These are phyloP conservation scores for Gila robusta DNA, from an alignment of 2,797 vertebrate genomes.

Conservation along the genomic window DNA sequence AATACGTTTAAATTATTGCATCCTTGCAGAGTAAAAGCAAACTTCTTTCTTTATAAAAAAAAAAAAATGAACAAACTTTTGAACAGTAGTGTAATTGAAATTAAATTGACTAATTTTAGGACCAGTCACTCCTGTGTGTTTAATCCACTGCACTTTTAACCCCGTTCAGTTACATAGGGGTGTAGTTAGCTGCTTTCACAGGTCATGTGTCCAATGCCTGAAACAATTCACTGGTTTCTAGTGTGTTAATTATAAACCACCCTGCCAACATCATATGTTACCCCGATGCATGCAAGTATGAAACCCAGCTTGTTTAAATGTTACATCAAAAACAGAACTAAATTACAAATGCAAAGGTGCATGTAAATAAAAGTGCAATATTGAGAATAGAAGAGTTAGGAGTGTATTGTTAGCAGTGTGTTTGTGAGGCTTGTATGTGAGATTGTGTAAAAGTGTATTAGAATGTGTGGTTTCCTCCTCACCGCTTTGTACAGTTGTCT, in stretches of 20 bases:
- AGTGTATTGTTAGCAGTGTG: neutral
- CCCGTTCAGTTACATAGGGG: neutral
- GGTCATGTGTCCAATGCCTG: conserved; percentile 48
- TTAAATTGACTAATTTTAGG: neutral
- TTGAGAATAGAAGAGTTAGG: neutral
- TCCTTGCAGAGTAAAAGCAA: neutral
- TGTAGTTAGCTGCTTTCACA: neutral
- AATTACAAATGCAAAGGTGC: neutral
- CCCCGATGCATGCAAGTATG: neutral
- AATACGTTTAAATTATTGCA: too few species aligned
- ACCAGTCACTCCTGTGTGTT: neutral
- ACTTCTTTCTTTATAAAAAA: too few species aligned
- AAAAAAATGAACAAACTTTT: neutral
- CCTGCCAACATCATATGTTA: neutral
- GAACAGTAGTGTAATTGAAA: neutral
- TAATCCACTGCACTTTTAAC: neutral
- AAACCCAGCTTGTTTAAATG: neutral
- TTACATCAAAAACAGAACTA: neutral
- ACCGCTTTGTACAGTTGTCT: conserved; percentile 90
- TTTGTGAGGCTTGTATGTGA: neutral
- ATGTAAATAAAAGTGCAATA: neutral
- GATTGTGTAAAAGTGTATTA: neutral
- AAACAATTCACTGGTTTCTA: conserved; percentile 32
- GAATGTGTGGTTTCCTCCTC: conserved; percentile 60
- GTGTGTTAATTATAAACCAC: conserved; percentile 53